Conservation (phyloP, 2,888 invertebrate genomes). For the Pristionchus exspectatus region DNA sequence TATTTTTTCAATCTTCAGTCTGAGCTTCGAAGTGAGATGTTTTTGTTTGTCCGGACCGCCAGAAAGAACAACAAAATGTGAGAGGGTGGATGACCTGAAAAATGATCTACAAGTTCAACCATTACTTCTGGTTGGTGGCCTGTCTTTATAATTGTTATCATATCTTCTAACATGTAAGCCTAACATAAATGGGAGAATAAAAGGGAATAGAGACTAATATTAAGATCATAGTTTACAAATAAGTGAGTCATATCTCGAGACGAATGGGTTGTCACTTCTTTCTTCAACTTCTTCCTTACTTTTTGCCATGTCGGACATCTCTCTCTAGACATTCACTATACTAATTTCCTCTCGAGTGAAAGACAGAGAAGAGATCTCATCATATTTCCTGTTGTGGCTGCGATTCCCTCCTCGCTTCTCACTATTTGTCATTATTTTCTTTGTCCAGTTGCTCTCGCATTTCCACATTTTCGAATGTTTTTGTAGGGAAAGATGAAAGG, state of each 20-base stretch:
- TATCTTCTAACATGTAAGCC: too few relatives aligned
- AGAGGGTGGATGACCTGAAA: neutral
- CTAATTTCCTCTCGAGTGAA: constrained; percentile 10
- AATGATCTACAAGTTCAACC: neutral
- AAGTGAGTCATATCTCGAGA: neutral
- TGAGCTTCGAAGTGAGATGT: neutral
- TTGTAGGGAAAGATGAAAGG: neutral
- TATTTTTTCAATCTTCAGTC: neutral
- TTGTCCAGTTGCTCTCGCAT: neutral
- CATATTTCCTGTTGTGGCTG: constrained; percentile 27
- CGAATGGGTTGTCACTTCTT: constrained; percentile 5
- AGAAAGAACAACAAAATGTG: neutral
- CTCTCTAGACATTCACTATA: neutral
- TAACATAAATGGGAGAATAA: too few relatives aligned
- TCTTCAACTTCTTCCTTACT: neutral
- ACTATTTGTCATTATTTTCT: neutral
- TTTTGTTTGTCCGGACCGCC: neutral
- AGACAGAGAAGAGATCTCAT: neutral
- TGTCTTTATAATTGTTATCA: neutral
- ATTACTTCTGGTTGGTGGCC: neutral
- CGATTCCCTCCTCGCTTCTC: neutral
- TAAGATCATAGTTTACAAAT: neutral
- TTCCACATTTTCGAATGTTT: neutral
- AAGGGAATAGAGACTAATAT: too few relatives aligned
- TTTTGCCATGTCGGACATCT: neutral